Base-by-base conservation (phyloP, 2,113 vertebrate species). In the Bos taurus region DNA sequence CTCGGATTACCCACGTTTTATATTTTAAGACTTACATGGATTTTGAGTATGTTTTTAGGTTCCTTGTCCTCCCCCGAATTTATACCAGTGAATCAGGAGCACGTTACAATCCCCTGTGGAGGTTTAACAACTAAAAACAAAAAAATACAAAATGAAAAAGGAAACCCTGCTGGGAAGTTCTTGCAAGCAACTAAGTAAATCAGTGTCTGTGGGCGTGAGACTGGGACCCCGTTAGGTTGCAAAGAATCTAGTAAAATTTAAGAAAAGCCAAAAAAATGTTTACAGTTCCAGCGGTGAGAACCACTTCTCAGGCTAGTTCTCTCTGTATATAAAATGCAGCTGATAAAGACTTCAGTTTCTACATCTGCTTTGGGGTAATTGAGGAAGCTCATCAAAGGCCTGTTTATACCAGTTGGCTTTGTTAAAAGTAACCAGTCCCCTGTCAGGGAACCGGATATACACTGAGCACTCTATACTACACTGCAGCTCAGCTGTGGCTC, bases 401-500 rank as follows among this genome's bases (percentile, higher is more conserved):
- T 77, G 8, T 85, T 43, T 54, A 14, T 40, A 12, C n/a, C 43
- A 43, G 6, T 40, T n/a, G 78, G 19, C n/a, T 43, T n/a, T 52
- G 21, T 23, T 56, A 30, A 36, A 23, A 71, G 43, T 2, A 64
- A 30, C 36, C 5, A 14, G 3, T 56, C 82, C 36, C 36, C 54
- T 56, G 56, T 10, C 26, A 30, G 21, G 26, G 50, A 50, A 40
- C 15, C 54, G 0, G 13, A 28, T 10, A 2, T 0, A 3, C 6
- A 13, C 67, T 13, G 67, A 74, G 67, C 36, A 23, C 6, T 16
- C 62, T 9, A 1, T 2, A 5, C 36, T 74, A 3, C 19, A 1
- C 21, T 67, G 15, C 23, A 10, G n/a, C 57, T 64, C 48, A 3
- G 36, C 19, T 52, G 30, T 30, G 19, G 26, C 74, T 56, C 2